Conservation (phyloP, 2,888 invertebrate species). For the Auanema sp. region DNA sequence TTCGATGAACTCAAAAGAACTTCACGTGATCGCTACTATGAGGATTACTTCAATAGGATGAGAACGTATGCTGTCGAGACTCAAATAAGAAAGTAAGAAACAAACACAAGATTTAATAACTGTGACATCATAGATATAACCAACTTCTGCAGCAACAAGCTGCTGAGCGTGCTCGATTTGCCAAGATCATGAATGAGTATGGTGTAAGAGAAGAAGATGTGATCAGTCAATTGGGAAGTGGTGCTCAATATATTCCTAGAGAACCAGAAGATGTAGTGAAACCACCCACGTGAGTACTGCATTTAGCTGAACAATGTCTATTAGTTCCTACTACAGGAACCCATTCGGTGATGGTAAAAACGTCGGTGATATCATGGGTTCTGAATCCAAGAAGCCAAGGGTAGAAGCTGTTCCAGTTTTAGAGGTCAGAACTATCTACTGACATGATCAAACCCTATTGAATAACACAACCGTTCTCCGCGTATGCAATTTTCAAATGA, state of each 20-base stretch:
- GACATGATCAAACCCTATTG: too few species aligned
- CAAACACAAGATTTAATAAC: background rate
- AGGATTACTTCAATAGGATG: conserved; percentile 44
- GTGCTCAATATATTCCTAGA: background rate
- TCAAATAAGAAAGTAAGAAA: conserved; percentile 26
- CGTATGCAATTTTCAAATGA: too few species aligned
- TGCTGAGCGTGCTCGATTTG: conserved; percentile 26
- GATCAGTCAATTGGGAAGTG: conserved; percentile 18
- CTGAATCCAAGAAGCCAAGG: background rate
- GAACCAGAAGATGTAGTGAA: background rate
- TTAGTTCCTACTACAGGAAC: conserved; percentile 17
- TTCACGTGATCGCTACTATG: conserved; percentile 32
- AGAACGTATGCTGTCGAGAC: conserved; percentile 33
- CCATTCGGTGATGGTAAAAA: conserved; percentile 29
- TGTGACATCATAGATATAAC: conserved; percentile 34
- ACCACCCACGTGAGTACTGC: background rate
- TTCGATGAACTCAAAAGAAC: conserved; percentile 7
- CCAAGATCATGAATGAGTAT: conserved; percentile 34
- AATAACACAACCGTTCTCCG: too few species aligned
- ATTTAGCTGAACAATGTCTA: background rate
- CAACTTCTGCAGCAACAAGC: conserved; percentile 32
- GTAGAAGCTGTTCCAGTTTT: conserved; percentile 15
- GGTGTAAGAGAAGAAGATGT: conserved; percentile 29
- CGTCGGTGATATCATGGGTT: conserved; percentile 4
- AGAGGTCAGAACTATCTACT: background rate